These are phyloP conservation scores for Piaya cayana DNA, from an alignment of 2,113 vertebrate genomes.

Conservation along the genomic window DNA sequence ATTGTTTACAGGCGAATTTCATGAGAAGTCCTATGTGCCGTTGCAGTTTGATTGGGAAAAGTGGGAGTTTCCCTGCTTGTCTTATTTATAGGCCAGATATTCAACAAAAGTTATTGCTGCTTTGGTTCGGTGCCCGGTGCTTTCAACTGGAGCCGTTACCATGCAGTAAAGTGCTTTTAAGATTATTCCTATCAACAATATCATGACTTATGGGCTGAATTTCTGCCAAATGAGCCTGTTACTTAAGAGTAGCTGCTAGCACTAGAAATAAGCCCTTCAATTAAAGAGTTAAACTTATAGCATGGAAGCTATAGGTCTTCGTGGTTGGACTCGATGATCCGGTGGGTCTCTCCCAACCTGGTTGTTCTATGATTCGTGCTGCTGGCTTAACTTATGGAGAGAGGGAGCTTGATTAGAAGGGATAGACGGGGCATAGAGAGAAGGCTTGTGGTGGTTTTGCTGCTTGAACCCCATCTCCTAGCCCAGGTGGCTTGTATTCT, in stretches of 20 bases:
- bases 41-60: background rate
- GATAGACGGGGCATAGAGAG: background rate
- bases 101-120: background rate
- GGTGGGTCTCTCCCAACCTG: too few relatives aligned
- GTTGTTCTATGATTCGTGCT: too few relatives aligned
- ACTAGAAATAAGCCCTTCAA: background rate
- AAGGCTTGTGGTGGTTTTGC: background rate
- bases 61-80: background rate
- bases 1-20: conserved; percentile 5
- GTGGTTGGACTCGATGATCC: too few relatives aligned
- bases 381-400: background rate
- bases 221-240: background rate
- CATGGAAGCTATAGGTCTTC: background rate
- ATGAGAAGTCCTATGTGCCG: background rate
- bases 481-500: background rate
- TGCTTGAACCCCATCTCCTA: background rate
- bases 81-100: background rate
- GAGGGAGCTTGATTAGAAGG: background rate
- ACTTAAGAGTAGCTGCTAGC: background rate
- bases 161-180: background rate
- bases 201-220: background rate
- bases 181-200: background rate
- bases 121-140: background rate
- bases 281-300: background rate
- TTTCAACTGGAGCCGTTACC: background rate